phyloP scores from a whole-genome alignment of 2,797 vertebrate species.

The Micromesistius poutassou region DNA sequence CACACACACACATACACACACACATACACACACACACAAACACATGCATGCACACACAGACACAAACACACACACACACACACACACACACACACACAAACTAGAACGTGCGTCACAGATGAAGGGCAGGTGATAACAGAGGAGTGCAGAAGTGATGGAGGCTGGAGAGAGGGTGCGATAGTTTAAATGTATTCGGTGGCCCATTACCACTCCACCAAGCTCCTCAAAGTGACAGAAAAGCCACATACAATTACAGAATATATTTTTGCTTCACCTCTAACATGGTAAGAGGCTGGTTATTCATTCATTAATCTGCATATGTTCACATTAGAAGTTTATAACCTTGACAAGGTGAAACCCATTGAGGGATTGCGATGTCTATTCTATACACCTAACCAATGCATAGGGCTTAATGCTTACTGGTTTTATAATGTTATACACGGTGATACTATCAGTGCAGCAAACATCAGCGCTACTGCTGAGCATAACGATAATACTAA shows the following conservation, averaged over 20 bases:
- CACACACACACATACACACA: neutral
- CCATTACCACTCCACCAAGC: neutral
- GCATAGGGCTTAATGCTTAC: neutral
- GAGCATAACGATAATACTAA: neutral
- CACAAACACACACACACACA: no score
- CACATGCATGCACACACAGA: neutral
- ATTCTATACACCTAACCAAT: neutral
- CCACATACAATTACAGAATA: neutral
- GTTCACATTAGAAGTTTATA: neutral
- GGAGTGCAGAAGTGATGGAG: neutral
- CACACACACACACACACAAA: neutral
- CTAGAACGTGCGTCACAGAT: neutral
- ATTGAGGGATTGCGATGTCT: neutral
- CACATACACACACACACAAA: neutral
- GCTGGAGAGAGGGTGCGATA: neutral
- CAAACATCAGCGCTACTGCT: slow-evolving; percentile 26
- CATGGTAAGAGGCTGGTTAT: neutral
- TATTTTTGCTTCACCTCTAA: neutral
- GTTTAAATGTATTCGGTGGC: neutral
- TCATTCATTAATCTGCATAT: neutral
- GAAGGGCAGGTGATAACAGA: neutral
- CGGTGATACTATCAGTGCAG: slow-evolving; percentile 8
- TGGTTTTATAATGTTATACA: neutral
- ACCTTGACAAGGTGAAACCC: neutral
- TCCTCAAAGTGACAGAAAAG: neutral